Evolutionary conservation across 1,140 invertebrate genomes (phyloP), one percentile per base, ranked within the genome.

Genomic region (Bradynema listronoti): DNA sequence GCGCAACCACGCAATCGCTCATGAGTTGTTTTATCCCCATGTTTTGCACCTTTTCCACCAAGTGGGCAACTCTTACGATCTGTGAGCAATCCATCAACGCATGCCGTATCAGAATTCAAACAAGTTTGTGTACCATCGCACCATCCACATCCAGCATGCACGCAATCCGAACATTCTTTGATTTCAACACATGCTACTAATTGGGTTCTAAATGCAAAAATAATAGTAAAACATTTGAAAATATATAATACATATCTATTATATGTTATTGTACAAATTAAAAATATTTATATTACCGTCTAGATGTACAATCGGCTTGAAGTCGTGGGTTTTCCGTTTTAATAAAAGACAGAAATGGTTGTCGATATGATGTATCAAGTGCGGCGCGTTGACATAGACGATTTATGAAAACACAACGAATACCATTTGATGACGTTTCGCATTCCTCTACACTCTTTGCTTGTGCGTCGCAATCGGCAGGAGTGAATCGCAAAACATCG

Each of bases 401-500:
- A 22, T 63, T 56, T 22, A 49, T 7, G 34, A 66, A 76, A 2
- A 73, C 49, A 58, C 73, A 76, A 42, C 74, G 69, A 29, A 64
- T 57, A 1, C 77, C 73, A 49, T 78, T 68, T n/a, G 50, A 45
- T 33, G 25, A 14, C 0, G 45, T 34, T 30, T 63, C 49, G 34
- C 76, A 78, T 36, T 78, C 69, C 22, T 73, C 53, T 22, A 29
- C 63, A 32, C 34, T 64, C 14, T 16, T 19, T 27, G 65, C 65
- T 25, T 70, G 49, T 16, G 16, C 32, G 36, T 68, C 56, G 47
- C 71, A 73, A 42, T 68, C 46, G 7, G 65, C 71, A 1, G 69
- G 69, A 9, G 55, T 69, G 9, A 78, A 71, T 19, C 53, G 61
- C 22, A 71, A 36, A 14, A 78, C 71, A 49, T 78, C 74, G 34